Evolutionary conservation across 2,113 vertebrate genomes (phyloP).

Genomic region (Engystomops pustulosus): DNA sequence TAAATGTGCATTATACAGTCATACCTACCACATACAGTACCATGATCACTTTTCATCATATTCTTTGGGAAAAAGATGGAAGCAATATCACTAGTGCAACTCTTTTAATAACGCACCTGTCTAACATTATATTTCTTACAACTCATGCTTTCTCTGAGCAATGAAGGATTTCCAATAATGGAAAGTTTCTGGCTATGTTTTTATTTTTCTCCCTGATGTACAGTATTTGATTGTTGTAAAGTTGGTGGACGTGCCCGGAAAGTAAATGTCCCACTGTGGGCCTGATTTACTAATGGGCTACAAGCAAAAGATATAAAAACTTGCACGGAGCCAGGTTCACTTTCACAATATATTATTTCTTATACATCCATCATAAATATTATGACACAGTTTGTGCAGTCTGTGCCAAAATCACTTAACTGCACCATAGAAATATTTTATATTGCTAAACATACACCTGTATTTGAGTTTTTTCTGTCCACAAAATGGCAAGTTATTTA

Average conservation of each 20-base stretch:
- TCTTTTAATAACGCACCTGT: not conserved
- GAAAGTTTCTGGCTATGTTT: not conserved
- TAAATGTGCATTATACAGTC: no score
- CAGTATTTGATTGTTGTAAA: constrained; percentile 20
- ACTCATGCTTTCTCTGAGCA: constrained; percentile 10
- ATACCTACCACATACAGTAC: not conserved
- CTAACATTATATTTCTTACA: constrained; percentile 23
- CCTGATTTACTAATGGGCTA: not conserved
- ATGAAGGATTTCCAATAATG: constrained; percentile 12
- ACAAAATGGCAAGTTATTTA: not conserved
- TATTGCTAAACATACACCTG: not conserved
- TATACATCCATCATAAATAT: not conserved
- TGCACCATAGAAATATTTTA: not conserved
- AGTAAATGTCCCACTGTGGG: constrained; percentile 7
- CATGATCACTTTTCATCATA: not conserved
- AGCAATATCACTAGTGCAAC: not conserved
- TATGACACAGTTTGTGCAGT: not conserved
- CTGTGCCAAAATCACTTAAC: not conserved
- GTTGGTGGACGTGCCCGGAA: constrained; percentile 16
- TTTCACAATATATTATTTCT: not conserved
- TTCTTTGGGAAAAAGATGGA: not conserved
- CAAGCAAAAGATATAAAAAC: not conserved
- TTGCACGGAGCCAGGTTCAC: not conserved
- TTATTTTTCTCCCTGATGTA: not conserved
- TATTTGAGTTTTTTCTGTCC: not conserved